These are phyloP conservation scores for Sciurus niger DNA, from an alignment of 2,113 vertebrate species.

Conservation along the genomic window DNA sequence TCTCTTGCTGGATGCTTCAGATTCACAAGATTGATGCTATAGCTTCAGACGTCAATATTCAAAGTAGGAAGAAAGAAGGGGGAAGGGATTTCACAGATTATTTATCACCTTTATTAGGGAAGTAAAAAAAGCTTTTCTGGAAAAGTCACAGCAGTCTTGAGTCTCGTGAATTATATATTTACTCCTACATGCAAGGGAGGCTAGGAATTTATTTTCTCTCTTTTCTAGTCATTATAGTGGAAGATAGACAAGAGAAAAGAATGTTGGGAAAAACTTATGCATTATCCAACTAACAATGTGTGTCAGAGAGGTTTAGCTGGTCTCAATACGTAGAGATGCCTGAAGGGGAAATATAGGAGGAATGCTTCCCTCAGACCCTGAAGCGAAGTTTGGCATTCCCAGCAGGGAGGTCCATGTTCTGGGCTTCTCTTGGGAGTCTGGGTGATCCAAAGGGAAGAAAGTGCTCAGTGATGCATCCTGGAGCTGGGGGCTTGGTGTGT, in stretches of 20 bases:
- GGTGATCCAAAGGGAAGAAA: not conserved
- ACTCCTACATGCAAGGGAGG: not conserved
- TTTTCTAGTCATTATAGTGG: not conserved
- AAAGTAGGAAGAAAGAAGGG: too few relatives aligned
- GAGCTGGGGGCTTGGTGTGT: not conserved
- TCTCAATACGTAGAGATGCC: not conserved
- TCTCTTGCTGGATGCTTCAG: too few relatives aligned
- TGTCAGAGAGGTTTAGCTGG: not conserved
- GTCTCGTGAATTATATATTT: not conserved
- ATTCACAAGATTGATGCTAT: too few relatives aligned
- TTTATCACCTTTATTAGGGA: not conserved
- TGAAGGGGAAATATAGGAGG: not conserved
- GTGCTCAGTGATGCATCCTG: not conserved
- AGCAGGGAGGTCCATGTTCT: not conserved
- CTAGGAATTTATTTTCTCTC: not conserved
- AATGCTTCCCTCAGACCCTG: not conserved
- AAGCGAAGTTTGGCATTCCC: too few relatives aligned
- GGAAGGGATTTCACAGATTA: not conserved
- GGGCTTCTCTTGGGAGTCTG: not conserved
- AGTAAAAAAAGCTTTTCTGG: not conserved
- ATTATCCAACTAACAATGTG: not conserved
- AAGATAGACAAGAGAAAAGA: not conserved
- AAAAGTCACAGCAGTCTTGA: not conserved
- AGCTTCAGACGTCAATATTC: too few relatives aligned
- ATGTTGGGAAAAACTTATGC: not conserved